Base-by-base conservation (phyloP, 2,113 vertebrate genomes). In the Cercocebus atys region DNA sequence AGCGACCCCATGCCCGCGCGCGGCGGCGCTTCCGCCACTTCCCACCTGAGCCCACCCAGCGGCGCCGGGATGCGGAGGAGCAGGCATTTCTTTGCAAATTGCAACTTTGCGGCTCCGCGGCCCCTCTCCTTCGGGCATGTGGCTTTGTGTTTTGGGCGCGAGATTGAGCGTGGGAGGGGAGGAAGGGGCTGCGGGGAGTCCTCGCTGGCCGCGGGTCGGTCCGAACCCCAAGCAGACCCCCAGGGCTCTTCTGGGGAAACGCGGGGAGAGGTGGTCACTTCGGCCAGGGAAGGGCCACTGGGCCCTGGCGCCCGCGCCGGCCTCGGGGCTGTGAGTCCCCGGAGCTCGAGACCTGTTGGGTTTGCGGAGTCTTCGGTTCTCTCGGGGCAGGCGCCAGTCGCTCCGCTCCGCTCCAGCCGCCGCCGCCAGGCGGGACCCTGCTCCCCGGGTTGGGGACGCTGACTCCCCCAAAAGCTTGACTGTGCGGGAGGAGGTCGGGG, bases 91-190 rank as follows among this genome's bases (percentile, higher is more conserved):
- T 85, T 45, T 78, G 73, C 93, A 43, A 45, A 66, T 55, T 16
- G 18, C 89, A 98, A 97, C 96, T 98, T 97, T 73, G 79, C n/a
- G 25, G 50, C 22, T 82, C 50, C 38, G 23, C 1, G 0, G 32
- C 25, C 2, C 61, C 40, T 50, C 8, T 57, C 27, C 35, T 52
- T 18, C 17, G 72, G 55, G 52, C 78, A 12, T 18, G 85, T 55
- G 87, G 66, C 76, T 87, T 72, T 72, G 38, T 78, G 75, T 38
- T 66, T 80, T 47, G 23, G n/a, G 64, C 11, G 8, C 40, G 22
- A 27, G 50, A 32, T 16, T 22, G 55, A 72, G 52, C 2, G 79
- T 4, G 45, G 3, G 43, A 6, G 59, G 38, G 8, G 68, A 45
- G 47, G 59, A 50, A 25, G 59, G 87, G 85, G 47, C 59, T 52